Evolutionary conservation across 2,113 vertebrate genomes (phyloP).

Genomic region (Leucopsar rothschildi): DNA sequence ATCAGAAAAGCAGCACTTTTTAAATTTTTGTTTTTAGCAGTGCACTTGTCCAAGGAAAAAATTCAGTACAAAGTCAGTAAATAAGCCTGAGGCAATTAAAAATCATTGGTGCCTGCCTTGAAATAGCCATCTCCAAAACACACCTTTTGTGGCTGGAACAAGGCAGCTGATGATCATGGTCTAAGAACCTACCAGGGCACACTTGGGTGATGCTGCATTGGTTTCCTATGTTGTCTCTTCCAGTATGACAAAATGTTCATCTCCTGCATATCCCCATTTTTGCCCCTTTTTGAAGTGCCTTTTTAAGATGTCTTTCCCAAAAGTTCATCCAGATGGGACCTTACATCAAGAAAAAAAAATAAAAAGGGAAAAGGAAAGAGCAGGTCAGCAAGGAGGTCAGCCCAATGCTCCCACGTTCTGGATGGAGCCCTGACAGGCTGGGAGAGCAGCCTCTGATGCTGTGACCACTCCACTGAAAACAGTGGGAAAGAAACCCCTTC

Average conservation of each 20-base stretch:
- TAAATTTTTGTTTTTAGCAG: background rate
- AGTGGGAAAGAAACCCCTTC: background rate
- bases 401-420: rapidly evolving
- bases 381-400: background rate
- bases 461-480: background rate
- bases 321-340: background rate
- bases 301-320: background rate
- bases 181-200: background rate
- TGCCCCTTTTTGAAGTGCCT: background rate
- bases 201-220: background rate
- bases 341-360: background rate
- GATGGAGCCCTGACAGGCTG: background rate
- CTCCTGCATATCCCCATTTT: background rate
- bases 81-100: background rate
- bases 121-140: background rate
- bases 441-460: background rate
- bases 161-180: background rate
- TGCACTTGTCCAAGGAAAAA: background rate
- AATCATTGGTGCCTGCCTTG: background rate
- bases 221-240: background rate
- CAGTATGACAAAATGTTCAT: background rate
- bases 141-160: background rate
- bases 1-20: background rate
- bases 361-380: background rate
- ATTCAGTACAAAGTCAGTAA: background rate